Evolutionary conservation across 2,113 vertebrate species (phyloP).

Genomic region (Nanorana parkeri): DNA sequence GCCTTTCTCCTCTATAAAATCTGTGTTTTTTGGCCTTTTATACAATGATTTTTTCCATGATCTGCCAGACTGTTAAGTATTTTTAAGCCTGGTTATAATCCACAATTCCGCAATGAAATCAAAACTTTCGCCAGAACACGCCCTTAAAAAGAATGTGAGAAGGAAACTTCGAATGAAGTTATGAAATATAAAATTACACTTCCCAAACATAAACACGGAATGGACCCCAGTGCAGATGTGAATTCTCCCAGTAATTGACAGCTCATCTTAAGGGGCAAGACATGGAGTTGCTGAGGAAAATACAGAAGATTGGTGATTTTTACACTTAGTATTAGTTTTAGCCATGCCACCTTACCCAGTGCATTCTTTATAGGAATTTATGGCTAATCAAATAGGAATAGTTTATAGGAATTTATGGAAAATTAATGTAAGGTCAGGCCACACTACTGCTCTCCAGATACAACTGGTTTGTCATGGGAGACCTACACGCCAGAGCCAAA

Average conservation of each 20-base stretch:
- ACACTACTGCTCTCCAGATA: too few relatives aligned
- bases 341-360: too few relatives aligned
- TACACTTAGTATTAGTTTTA: too few relatives aligned
- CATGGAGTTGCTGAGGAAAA: background rate
- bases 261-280: background rate
- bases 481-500: too few relatives aligned
- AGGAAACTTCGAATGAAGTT: slow-evolving; percentile 10
- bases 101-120: slow-evolving; percentile 30
- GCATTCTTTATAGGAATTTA: too few relatives aligned
- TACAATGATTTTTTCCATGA: slow-evolving; percentile 25
- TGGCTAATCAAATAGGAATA: too few relatives aligned
- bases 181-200: slow-evolving; percentile 25
- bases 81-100: slow-evolving; percentile 33
- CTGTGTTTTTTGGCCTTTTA: background rate
- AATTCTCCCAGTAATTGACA: slow-evolving; percentile 9
- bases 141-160: slow-evolving; percentile 22
- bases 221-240: slow-evolving; percentile 13
- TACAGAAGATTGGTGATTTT: too few relatives aligned
- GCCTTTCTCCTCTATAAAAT: too few relatives aligned
- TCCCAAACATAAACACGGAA: slow-evolving; percentile 3
- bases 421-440: too few relatives aligned
- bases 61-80: slow-evolving; percentile 3
- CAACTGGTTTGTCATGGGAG: too few relatives aligned
- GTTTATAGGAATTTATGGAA: too few relatives aligned
- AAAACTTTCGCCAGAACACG: slow-evolving; percentile 10